Conservation (phyloP, 1,140 invertebrate genomes). For the Heliothis subflexa region DNA sequence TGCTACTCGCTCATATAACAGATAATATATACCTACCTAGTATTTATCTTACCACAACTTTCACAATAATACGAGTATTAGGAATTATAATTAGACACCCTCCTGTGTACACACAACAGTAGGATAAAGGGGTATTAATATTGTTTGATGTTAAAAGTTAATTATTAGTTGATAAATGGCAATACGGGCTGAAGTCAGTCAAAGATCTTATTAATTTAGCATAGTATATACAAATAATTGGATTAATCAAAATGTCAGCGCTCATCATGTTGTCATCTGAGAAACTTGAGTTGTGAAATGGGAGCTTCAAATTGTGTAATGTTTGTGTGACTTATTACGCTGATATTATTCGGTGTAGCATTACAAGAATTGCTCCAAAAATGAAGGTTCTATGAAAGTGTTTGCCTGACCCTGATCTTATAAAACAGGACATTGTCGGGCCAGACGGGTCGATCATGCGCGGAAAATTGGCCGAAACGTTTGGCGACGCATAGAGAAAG, state of each 20-base stretch:
- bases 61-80: background rate
- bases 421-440: conserved; percentile 37
- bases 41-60: background rate
- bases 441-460: conserved; percentile 35
- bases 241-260: conserved; percentile 58
- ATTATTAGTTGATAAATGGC: conserved; percentile 51
- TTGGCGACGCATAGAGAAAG: conserved; percentile 7
- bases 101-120: background rate
- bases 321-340: conserved; percentile 33
- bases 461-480: conserved; percentile 32
- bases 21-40: background rate
- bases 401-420: conserved; percentile 35
- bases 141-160: conserved; percentile 54
- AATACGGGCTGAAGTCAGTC: conserved; percentile 28
- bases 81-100: background rate
- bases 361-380: background rate
- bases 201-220: conserved; percentile 52
- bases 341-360: conserved; percentile 4
- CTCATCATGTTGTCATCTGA: conserved; percentile 52
- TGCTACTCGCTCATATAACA: background rate
- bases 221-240: conserved; percentile 53
- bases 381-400: conserved; percentile 37
- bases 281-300: conserved; percentile 33
- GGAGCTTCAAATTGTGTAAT: conserved; percentile 18
- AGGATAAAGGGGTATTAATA: conserved; percentile 22